These are phyloP conservation scores for Polyommatus icarus DNA, from an alignment of 2,888 invertebrate genomes.

Conservation along the genomic window DNA sequence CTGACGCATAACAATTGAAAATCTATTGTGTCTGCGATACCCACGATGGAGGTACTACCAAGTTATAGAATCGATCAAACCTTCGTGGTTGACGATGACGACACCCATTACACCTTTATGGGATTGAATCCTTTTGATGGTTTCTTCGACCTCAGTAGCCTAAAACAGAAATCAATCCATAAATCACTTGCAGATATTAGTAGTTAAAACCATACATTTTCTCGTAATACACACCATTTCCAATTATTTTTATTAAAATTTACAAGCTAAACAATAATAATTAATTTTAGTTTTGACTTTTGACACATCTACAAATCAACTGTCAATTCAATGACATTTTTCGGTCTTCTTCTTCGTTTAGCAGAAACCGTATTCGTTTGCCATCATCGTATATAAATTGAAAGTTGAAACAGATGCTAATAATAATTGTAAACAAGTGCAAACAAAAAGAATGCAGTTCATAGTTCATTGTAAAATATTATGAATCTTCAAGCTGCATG, in stretches of 20 bases:
- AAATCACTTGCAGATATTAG: not conserved
- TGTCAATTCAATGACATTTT: too few species aligned
- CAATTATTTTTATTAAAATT: not conserved
- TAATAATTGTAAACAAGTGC: too few species aligned
- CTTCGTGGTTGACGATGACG: slow-evolving; percentile 98
- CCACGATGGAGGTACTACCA: not conserved
- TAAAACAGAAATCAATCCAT: slow-evolving; percentile 53
- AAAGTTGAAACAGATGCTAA: too few species aligned
- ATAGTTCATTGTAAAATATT: too few species aligned
- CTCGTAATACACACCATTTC: not conserved
- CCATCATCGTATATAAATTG: too few species aligned
- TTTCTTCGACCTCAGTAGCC: slow-evolving; percentile 97
- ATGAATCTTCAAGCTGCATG: too few species aligned
- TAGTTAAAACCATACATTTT: not conserved
- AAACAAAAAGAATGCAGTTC: too few species aligned
- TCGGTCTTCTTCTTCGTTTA: too few species aligned
- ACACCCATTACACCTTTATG: slow-evolving; percentile 99
- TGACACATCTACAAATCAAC: not conserved
- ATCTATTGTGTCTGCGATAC: too few species aligned
- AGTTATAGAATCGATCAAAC: slow-evolving; percentile 80
- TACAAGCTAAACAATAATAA: not conserved
- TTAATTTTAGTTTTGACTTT: not conserved
- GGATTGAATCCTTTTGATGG: slow-evolving; percentile 96
- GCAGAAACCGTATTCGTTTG: too few species aligned
- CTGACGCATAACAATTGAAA: too few species aligned